Evolutionary conservation across 2,888 invertebrate species (phyloP).

Genomic region (Invenusta paracnida): DNA sequence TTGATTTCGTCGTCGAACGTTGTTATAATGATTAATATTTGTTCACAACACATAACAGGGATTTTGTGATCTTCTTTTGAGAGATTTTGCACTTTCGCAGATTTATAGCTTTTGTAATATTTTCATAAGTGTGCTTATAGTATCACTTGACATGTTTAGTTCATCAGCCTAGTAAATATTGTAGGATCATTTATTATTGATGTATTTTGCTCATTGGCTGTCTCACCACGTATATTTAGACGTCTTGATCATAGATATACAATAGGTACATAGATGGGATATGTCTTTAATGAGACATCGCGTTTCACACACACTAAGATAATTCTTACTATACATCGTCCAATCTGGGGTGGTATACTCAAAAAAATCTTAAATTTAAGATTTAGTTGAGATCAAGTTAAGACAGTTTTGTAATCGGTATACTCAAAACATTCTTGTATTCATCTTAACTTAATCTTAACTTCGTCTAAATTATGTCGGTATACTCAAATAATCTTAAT

Average conservation of each 20-base stretch:
- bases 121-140: background rate
- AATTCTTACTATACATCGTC: too few relatives aligned
- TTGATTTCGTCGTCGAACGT: constrained; percentile 35
- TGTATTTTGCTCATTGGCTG: background rate
- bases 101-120: constrained; percentile 29
- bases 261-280: too few relatives aligned
- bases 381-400: too few relatives aligned
- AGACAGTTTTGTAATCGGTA: too few relatives aligned
- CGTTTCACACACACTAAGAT: too few relatives aligned
- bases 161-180: constrained; percentile 27
- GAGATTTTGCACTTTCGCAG: constrained; percentile 31
- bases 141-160: background rate
- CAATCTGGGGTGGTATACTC: too few relatives aligned
- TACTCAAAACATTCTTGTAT: too few relatives aligned
- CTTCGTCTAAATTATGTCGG: too few relatives aligned
- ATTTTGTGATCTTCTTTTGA: constrained; percentile 7
- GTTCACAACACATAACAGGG: constrained; percentile 22
- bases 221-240: background rate
- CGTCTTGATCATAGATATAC: constrained; percentile 9
- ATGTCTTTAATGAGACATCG: too few relatives aligned
- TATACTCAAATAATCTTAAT: too few relatives aligned
- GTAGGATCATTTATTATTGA: constrained; percentile 31
- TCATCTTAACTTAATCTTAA: too few relatives aligned
- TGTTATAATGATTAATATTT: constrained; percentile 34
- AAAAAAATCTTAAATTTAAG: too few relatives aligned